phyloP scores from a whole-genome alignment of 2,113 vertebrate species.

The Oryzias javanicus region DNA sequence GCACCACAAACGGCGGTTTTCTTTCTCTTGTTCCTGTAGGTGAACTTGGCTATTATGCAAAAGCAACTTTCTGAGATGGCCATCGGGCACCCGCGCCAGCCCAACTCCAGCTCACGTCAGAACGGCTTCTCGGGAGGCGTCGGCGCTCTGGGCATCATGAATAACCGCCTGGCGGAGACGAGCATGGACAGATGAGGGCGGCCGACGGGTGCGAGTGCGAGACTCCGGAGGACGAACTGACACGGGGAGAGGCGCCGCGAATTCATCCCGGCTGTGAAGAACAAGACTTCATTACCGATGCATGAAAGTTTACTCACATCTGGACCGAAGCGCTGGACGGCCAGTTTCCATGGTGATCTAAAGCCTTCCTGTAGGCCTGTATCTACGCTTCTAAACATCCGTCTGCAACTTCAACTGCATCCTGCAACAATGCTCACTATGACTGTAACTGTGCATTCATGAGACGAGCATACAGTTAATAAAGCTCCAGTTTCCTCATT shows the following conservation, averaged over 20 bases:
- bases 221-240: neutral
- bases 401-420: slow-evolving; percentile 27
- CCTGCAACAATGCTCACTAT: neutral
- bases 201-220: neutral
- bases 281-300: slow-evolving; percentile 30
- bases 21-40: slow-evolving; percentile 41
- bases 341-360: slow-evolving; percentile 71
- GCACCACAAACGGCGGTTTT: neutral
- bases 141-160: slow-evolving; percentile 95
- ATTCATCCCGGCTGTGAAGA: slow-evolving; percentile 20
- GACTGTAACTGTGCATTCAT: slow-evolving; percentile 10
- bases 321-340: slow-evolving; percentile 41
- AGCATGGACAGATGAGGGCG: slow-evolving; percentile 84
- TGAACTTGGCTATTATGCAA: slow-evolving; percentile 92
- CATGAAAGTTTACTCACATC: slow-evolving; percentile 46
- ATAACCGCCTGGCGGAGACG: slow-evolving; percentile 94
- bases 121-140: slow-evolving; percentile 92
- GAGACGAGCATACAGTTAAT: slow-evolving; percentile 36
- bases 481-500: slow-evolving; percentile 30
- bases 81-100: slow-evolving; percentile 82
- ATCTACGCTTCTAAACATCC: slow-evolving; percentile 37
- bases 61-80: slow-evolving; percentile 93
- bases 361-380: slow-evolving; percentile 33
- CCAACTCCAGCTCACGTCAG: slow-evolving; percentile 73
- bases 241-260: slow-evolving; percentile 8